Evolutionary conservation across 2,113 vertebrate genomes (phyloP), one percentile per base, ranked within the genome.

Genomic region (Cynoglossus semilaevis): DNA sequence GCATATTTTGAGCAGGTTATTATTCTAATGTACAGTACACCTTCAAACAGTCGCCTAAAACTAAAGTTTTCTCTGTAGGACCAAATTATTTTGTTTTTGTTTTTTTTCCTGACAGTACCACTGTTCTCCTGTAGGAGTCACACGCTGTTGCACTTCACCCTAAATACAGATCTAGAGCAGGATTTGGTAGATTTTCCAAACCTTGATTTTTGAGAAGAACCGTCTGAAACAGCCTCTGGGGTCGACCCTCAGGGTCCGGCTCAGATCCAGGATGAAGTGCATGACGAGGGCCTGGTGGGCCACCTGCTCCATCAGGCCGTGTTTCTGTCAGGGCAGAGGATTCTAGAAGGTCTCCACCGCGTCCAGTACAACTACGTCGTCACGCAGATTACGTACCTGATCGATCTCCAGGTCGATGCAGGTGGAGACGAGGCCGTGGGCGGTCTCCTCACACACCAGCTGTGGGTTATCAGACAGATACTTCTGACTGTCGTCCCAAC

Each of bases 271-370:
- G 78, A 96, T 94, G 73, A 95, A 96, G 82, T 96, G 93, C 93
- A 95, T 93, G 61, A 94, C 94, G 1, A 98, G 95, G 74, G 94
- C 94, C 84, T 98, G 96, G 66, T 98, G 95, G 35, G 94, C 94
- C 1, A 97, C 93, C 80, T 96, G 94, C 77, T 94, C 93, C 95
- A 97, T 96, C 61, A 96, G 87, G 0, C 90, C 92, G 0, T 92
- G 93, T 76, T 96, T 98, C 94, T 96, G 67, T 19, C 17, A 65
- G 40, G 0, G 61, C 48, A 72, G 0, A 35, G 29, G 67, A 29
- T 29, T 29, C 22, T 29, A 4, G 3, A 29, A 29, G 22, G 22
- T 29, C 22, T 29, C 22, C 38, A 41, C 12, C 4, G 38, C 10
- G 5, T 41, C 4, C 14, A 40, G 3, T 11, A 41, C 5, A 41